Conservation (phyloP, 2,888 invertebrate species). For the Cheilosia pagana region DNA sequence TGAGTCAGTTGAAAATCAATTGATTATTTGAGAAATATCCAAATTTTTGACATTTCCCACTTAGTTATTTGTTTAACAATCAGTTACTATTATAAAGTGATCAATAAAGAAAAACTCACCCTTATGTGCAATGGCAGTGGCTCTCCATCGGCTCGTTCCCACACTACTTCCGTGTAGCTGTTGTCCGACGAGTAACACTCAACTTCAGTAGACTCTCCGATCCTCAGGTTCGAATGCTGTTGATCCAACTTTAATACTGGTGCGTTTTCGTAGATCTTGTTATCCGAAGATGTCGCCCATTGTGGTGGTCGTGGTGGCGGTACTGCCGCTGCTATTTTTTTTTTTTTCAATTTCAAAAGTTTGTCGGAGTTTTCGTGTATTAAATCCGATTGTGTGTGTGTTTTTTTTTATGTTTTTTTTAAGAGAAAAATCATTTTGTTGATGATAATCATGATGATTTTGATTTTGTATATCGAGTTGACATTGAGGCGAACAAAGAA, state of each 20-base stretch:
- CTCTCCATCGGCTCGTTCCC: conserved; percentile 81
- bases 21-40: not conserved
- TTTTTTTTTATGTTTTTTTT: conserved; percentile 34
- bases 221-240: conserved; percentile 79
- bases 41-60: not conserved
- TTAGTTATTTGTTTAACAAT: not conserved
- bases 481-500: conserved; percentile 60
- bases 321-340: conserved; percentile 66
- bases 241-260: conserved; percentile 82
- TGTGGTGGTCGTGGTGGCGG: conserved; percentile 56
- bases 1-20: too few species aligned
- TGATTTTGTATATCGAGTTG: conserved; percentile 38
- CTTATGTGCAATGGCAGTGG: conserved; percentile 80
- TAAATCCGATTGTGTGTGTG: conserved; percentile 58
- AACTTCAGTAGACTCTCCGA: conserved; percentile 83
- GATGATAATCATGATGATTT: conserved; percentile 62
- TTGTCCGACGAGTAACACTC: conserved; percentile 82
- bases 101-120: conserved; percentile 76
- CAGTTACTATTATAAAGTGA: not conserved
- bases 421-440: conserved; percentile 50
- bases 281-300: conserved; percentile 67
- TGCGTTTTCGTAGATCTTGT: conserved; percentile 48
- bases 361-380: conserved; percentile 35
- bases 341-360: conserved; percentile 43
- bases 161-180: conserved; percentile 81